Base-by-base conservation (phyloP, 2,888 invertebrate species). In the Taenaris catops region DNA sequence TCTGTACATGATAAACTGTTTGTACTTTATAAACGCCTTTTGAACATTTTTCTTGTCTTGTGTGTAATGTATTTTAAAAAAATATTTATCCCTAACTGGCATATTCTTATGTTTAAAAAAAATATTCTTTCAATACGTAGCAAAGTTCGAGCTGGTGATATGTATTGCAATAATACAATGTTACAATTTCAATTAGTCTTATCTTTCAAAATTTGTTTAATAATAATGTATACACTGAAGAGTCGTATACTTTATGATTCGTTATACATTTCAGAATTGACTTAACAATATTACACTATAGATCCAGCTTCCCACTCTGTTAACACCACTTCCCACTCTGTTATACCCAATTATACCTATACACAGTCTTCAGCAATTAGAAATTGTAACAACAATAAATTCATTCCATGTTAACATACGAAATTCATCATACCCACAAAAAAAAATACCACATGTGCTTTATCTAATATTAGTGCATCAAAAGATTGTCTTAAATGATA, bases 291-390 rank as follows among this genome's bases (percentile, higher is more conserved):
- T 23, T 27, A 27, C 21, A 21, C n/a, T 21, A 12, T 23, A 10
- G 17, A 25, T 8, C 3, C 12, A 20, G 8, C n/a, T 21, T 23
- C 17, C 19, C 14, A 10, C 8, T 14, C n/a, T 34, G n/a, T 39
- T 37, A n/a, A n/a, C n/a, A n/a, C n/a, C n/a, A n/a, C n/a, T n/a
- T n/a, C n/a, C n/a, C n/a, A n/a, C n/a, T n/a, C n/a, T n/a, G n/a
- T n/a, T n/a, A n/a, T n/a, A n/a, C n/a, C n/a, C 39, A 44, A 44
- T 27, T 38, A 44, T 11, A 21, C 31, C 38, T 48, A 45, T 43
- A 51, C 39, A 48, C 58, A 60, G 58, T 60, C 58, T 56, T 57
- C 46, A 49, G 40, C 43, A 38, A 41, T 26, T 12, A 20, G 26
- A 32, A 24, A 44, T 38, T 38, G 33, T 29, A 53, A 49, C 44